Percentiles rank a stretch among this genome's conserved stretches.
phyloP scores from a whole-genome alignment of 2,888 invertebrate genomes.

The Hirtodrosophila trivittata region DNA sequence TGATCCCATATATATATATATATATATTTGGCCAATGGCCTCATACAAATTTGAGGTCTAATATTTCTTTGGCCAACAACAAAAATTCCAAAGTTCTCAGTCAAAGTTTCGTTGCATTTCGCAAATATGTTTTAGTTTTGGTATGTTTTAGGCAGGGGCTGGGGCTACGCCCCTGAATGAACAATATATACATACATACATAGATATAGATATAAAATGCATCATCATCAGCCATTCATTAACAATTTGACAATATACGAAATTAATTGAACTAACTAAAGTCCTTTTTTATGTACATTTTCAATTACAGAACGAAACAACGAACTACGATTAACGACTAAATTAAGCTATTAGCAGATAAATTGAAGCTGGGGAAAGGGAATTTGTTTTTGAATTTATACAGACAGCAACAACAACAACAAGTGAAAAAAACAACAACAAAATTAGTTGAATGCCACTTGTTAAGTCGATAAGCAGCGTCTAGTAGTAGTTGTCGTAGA shows the following conservation, averaged over 20 bases:
- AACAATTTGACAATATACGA: too few relatives aligned
- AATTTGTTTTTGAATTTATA: constrained; percentile 39
- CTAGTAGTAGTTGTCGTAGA: constrained; percentile 1
- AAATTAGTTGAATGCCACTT: constrained; percentile 26
- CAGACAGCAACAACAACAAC: constrained; percentile 18
- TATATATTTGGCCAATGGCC: too few relatives aligned
- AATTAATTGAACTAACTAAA: too few relatives aligned
- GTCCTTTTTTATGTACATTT: constrained; percentile 45
- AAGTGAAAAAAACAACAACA: constrained; percentile 29
- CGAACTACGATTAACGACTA: constrained; percentile 78
- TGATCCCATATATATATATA: too few relatives aligned
- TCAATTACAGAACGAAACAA: constrained; percentile 76
- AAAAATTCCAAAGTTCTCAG: too few relatives aligned
- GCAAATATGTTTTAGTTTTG: too few relatives aligned
- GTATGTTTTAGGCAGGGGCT: too few relatives aligned
- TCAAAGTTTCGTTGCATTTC: too few relatives aligned
- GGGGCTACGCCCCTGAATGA: too few relatives aligned
- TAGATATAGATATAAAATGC: not conserved
- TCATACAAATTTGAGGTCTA: too few relatives aligned
- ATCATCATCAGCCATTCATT: too few relatives aligned
- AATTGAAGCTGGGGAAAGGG: constrained; percentile 53
- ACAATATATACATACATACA: constrained; percentile 8
- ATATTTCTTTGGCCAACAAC: too few relatives aligned
- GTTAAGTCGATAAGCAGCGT: constrained; percentile 54
- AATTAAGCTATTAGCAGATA: constrained; percentile 52